phyloP scores from a whole-genome alignment of 2,797 vertebrate genomes.

The Pogonophryne albipinna region DNA sequence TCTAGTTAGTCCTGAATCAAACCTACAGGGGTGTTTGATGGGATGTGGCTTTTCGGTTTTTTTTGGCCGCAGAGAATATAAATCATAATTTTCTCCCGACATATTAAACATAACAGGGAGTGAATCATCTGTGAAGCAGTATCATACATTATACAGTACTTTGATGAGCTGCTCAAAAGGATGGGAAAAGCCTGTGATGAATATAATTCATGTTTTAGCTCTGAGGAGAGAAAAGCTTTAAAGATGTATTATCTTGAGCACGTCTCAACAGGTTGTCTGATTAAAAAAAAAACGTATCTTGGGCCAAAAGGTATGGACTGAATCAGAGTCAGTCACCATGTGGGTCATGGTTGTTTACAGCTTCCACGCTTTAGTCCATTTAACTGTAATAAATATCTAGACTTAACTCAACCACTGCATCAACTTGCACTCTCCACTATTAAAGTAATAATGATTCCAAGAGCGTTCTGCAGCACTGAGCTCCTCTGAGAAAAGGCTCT shows the following conservation, averaged over 20 bases:
- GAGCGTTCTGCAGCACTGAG: background rate
- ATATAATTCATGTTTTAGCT: background rate
- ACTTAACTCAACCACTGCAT: background rate
- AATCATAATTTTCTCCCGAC: too few relatives aligned
- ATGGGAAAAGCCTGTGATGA: background rate
- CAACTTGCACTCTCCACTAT: background rate
- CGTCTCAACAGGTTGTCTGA: background rate
- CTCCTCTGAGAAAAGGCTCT: background rate
- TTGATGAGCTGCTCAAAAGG: background rate
- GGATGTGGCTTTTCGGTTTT: too few relatives aligned
- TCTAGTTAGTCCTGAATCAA: background rate
- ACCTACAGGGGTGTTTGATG: background rate
- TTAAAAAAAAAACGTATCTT: background rate
- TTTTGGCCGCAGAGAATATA: too few relatives aligned
- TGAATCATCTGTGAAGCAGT: background rate
- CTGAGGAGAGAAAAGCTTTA: background rate
- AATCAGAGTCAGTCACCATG: background rate
- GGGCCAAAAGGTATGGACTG: background rate
- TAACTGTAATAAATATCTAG: background rate
- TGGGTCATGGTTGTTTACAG: background rate
- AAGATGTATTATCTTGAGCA: background rate
- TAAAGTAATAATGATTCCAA: background rate
- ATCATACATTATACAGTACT: background rate
- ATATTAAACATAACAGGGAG: too few relatives aligned
- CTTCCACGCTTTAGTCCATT: slow-evolving; percentile 5